Evolutionary conservation across 1,140 invertebrate genomes (phyloP).

Genomic region (Drosophila paulistorum): DNA sequence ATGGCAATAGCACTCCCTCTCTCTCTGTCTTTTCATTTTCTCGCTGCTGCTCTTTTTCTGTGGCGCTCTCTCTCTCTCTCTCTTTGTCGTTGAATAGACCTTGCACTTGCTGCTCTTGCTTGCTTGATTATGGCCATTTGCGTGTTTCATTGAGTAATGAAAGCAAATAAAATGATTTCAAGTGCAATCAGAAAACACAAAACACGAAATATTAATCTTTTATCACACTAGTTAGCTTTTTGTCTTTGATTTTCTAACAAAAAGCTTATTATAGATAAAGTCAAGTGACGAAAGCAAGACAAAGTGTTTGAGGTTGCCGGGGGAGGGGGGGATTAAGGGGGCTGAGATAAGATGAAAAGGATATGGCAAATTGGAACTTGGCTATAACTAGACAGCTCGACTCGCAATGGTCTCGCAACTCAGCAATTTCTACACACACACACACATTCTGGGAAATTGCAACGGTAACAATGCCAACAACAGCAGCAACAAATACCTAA

Average conservation of each 20-base stretch:
- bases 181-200: slow-evolving; percentile 43
- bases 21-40: slow-evolving; percentile 14
- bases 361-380: slow-evolving; percentile 34
- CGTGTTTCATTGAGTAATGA: slow-evolving; percentile 57
- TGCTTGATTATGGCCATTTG: slow-evolving; percentile 34
- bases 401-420: slow-evolving; percentile 40
- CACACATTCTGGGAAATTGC: slow-evolving; percentile 71
- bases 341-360: slow-evolving; percentile 26
- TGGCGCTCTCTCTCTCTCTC: slow-evolving; percentile 16
- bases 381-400: slow-evolving; percentile 36
- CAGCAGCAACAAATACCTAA: slow-evolving; percentile 45
- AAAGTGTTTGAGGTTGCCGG: neutral
- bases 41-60: slow-evolving; percentile 26
- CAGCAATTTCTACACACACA: slow-evolving; percentile 57
- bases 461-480: slow-evolving; percentile 53
- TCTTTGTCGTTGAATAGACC: slow-evolving; percentile 43
- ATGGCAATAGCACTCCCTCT: slow-evolving; percentile 26
- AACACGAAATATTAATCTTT: slow-evolving; percentile 23
- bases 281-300: slow-evolving; percentile 26
- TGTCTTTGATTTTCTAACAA: neutral
- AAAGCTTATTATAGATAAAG: slow-evolving; percentile 15
- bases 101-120: slow-evolving; percentile 63
- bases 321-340: neutral
- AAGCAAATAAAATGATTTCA: slow-evolving; percentile 34
- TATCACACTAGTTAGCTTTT: slow-evolving; percentile 20